Percentiles rank a stretch among this genome's conserved stretches.
phyloP scores from a whole-genome alignment of 2,797 vertebrate genomes.

The Helarctos malayanus region DNA sequence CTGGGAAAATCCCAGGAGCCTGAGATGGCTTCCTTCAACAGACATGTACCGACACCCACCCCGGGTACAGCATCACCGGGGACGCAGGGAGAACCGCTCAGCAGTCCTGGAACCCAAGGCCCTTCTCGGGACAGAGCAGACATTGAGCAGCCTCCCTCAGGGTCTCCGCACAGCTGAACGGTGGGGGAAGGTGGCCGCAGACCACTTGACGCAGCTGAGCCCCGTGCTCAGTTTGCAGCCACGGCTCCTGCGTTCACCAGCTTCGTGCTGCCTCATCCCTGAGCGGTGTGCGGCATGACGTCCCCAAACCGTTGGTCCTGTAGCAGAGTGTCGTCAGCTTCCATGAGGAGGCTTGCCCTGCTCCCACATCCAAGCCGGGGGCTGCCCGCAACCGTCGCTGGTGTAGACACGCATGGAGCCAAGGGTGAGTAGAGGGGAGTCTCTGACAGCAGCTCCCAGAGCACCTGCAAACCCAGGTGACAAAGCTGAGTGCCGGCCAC shows the following conservation, averaged over 20 bases:
- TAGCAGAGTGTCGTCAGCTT: too few species aligned
- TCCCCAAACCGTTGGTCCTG: rapidly evolving
- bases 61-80: rapidly evolving
- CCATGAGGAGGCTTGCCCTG: rapidly evolving
- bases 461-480: not conserved
- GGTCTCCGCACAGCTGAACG: not conserved
- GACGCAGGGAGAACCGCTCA: rapidly evolving
- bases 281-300: not conserved
- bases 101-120: rapidly evolving
- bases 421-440: rapidly evolving
- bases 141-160: not conserved
- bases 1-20: not conserved
- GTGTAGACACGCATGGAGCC: rapidly evolving
- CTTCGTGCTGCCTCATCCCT: rapidly evolving
- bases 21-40: rapidly evolving
- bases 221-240: rapidly evolving
- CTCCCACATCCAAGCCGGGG: not conserved
- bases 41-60: too few species aligned
- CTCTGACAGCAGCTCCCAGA: too few species aligned
- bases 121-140: not conserved
- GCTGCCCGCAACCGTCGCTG: rapidly evolving
- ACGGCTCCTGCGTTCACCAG: rapidly evolving
- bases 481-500: not conserved
- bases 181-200: rapidly evolving
- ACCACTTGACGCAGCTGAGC: rapidly evolving